Base-by-base conservation (phyloP, 2,888 invertebrate species). In the Fragum sueziense region DNA sequence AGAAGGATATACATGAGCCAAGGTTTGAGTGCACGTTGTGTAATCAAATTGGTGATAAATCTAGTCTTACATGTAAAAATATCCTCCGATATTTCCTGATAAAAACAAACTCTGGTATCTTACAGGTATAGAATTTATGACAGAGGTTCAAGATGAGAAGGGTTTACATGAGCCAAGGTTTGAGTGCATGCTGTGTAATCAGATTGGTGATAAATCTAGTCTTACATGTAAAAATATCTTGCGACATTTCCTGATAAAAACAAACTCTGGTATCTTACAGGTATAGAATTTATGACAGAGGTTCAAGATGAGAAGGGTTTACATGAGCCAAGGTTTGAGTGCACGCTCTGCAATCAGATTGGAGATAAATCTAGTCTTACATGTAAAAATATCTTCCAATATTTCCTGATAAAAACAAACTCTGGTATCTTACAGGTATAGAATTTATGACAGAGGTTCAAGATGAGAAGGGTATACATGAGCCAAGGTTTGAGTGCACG, bases 401-500 rank as follows among this genome's bases (percentile, higher is more conserved):
- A 65, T 25, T 22, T 65, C 27, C 41, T 37, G 22, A 65, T 41
- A 65, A 65, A 65, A 22, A n/a, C n/a, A n/a, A n/a, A n/a, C n/a
- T n/a, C n/a, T n/a, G n/a, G n/a, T n/a, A n/a, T n/a, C n/a, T n/a
- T 54, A 25, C 22, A 54, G 54, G 54, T 11, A 22, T 54, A n/a
- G 54, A 54, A 6, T 54, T n/a, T 25, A 22, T 54, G 54, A 54
- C 54, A 25, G 54, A 54, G 25, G 54, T 54, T 25, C 54, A 54
- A 25, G 9, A 54, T 11, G 54, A 54, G 22, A 54, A 54, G 22
- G 22, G 25, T 22, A 22, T 25, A 25, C 22, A 25, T 1, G 22
- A 54, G 54, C 54, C 54, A 22, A 22, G 11, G 25, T 54, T 54
- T 54, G 54, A 54, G 6, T 54, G 54, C 25, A 14, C n/a, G 25